phyloP scores from a whole-genome alignment of 2,888 invertebrate species.

The Dendrolimus houi region DNA sequence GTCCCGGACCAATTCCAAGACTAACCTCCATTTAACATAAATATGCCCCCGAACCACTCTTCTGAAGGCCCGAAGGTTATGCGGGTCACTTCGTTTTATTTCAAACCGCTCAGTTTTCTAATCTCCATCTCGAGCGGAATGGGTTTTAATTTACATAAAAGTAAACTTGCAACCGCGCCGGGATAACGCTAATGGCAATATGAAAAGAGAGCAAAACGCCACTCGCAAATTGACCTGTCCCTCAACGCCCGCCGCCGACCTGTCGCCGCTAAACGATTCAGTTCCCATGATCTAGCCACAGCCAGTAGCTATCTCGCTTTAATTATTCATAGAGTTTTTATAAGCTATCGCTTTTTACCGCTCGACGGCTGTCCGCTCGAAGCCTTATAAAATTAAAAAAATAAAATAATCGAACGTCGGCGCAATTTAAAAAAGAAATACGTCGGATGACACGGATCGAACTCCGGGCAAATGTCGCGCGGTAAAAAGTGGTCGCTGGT shows the following conservation, averaged over 20 bases:
- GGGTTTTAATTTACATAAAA: slow-evolving; percentile 44
- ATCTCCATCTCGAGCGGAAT: slow-evolving; percentile 27
- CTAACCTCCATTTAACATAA: slow-evolving; percentile 71
- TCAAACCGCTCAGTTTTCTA: slow-evolving; percentile 32
- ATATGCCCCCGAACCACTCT: slow-evolving; percentile 64
- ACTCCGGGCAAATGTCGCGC: slow-evolving; percentile 77
- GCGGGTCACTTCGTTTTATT: slow-evolving; percentile 39
- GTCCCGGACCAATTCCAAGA: slow-evolving; percentile 54
- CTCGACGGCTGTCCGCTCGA: slow-evolving; percentile 52
- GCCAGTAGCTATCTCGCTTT: slow-evolving; percentile 73
- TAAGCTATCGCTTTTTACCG: slow-evolving; percentile 69
- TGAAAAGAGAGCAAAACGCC: slow-evolving; percentile 47
- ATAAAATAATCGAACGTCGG: slow-evolving; percentile 64
- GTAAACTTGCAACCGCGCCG: slow-evolving; percentile 32
- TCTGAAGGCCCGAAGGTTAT: slow-evolving; percentile 49
- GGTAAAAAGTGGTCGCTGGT: slow-evolving; percentile 75
- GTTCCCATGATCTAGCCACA: slow-evolving; percentile 75
- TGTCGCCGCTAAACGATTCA: slow-evolving; percentile 68
- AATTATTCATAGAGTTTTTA: slow-evolving; percentile 76
- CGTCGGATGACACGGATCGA: slow-evolving; percentile 76
- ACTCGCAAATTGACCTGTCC: slow-evolving; percentile 72
- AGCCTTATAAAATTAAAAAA: slow-evolving; percentile 71
- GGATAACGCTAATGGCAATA: slow-evolving; percentile 40
- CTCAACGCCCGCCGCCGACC: slow-evolving; percentile 39
- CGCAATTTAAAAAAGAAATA: slow-evolving; percentile 75